A percentile compares a stretch with the other conserved stretches of the same genome.
These are phyloP conservation scores for Euglossa dilemma DNA, from an alignment of 1,140 invertebrate species.

Conservation along the genomic window DNA sequence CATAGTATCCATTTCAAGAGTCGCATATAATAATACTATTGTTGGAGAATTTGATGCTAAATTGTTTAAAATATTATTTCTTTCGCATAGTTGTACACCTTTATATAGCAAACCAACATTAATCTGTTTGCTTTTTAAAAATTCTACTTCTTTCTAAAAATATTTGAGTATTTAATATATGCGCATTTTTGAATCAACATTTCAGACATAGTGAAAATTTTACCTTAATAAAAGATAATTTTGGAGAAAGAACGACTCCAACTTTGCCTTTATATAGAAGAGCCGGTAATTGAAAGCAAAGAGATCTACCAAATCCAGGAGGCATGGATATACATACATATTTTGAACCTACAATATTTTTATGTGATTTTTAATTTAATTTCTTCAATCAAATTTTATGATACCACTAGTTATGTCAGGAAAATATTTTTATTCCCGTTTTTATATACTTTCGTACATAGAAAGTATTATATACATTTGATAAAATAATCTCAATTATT, in stretches of 20 bases:
- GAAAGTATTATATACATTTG: neutral
- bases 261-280: neutral
- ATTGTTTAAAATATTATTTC: neutral
- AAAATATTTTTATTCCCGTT: no score
- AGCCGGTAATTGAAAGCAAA: constrained; percentile 24
- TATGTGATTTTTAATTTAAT: neutral
- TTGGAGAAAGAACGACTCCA: constrained; percentile 14
- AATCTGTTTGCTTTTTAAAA: constrained; percentile 20
- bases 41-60: constrained; percentile 1
- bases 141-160: constrained; percentile 15
- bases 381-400: neutral
- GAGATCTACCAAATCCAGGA: constrained; percentile 8
- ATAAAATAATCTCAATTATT: no score
- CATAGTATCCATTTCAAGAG: neutral
- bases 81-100: neutral
- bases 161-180: neutral
- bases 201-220: neutral
- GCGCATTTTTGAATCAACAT: neutral
- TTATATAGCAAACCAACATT: neutral
- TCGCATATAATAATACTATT: constrained; percentile 12
- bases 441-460: neutral
- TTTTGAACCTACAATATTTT: neutral
- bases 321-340: constrained; percentile 31
- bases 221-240: constrained; percentile 28
- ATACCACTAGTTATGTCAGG: neutral